Conservation (phyloP, 2,797 vertebrate genomes). For the Iguana delicatissima region DNA sequence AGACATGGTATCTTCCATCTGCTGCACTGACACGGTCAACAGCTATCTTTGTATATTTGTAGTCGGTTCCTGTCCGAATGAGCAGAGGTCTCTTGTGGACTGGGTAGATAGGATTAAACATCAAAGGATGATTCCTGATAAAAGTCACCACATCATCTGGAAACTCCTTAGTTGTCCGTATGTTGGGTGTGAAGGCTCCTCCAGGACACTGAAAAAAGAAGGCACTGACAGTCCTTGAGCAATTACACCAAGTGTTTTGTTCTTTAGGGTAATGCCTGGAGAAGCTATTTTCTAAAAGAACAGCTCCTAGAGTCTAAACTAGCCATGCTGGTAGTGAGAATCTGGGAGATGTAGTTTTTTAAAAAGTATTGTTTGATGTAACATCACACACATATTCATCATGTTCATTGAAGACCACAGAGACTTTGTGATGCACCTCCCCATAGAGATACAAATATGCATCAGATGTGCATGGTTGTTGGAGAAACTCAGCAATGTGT, state of each 20-base stretch:
- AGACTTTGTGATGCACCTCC: neutral
- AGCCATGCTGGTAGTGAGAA: too few relatives aligned
- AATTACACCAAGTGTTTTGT: constrained; percentile 1
- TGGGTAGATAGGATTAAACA: constrained; percentile 96
- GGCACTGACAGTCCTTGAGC: constrained; percentile 26
- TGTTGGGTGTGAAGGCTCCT: constrained; percentile 95
- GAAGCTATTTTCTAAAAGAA: too few relatives aligned
- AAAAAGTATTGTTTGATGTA: neutral
- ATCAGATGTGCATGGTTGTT: neutral
- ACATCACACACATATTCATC: neutral
- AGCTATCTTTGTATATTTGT: constrained; percentile 94
- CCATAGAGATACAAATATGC: neutral
- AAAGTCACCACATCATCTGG: constrained; percentile 98
- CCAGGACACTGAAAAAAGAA: constrained; percentile 88
- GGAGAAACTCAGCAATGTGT: neutral
- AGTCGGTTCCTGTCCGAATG: constrained; percentile 90
- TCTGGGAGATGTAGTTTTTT: too few relatives aligned
- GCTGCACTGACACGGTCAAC: constrained; percentile 94
- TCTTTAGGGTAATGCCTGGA: constrained; percentile 2
- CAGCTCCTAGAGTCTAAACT: too few relatives aligned
- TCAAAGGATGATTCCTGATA: constrained; percentile 95
- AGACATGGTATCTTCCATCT: constrained; percentile 94
- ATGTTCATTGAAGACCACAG: neutral
- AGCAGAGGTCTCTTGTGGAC: constrained; percentile 90
- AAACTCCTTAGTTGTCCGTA: constrained; percentile 94